These are phyloP conservation scores for Regulus satrapa DNA, from an alignment of 2,113 vertebrate species.

Conservation along the genomic window DNA sequence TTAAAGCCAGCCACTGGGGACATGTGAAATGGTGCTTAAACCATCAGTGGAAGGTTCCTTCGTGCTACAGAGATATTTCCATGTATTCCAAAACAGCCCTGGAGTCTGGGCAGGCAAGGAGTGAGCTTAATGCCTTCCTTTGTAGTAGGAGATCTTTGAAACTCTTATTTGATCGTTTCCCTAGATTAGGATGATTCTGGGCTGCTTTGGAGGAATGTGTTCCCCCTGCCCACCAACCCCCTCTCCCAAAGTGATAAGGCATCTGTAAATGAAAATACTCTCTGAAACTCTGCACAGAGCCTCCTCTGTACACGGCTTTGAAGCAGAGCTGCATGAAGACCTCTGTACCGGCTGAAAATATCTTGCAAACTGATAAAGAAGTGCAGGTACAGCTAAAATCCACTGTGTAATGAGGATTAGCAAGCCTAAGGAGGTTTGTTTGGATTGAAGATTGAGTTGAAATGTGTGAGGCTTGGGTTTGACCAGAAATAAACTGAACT, in stretches of 20 bases:
- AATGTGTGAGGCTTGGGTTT: constrained; percentile 35
- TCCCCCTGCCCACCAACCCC: constrained; percentile 1
- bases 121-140: constrained; percentile 62
- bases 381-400: constrained; percentile 68
- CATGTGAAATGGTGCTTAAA: constrained; percentile 27
- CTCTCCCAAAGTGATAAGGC: constrained; percentile 62
- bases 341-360: constrained; percentile 65
- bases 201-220: constrained; percentile 50
- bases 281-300: constrained; percentile 55
- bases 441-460: constrained; percentile 53
- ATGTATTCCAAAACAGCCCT: constrained; percentile 10
- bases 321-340: constrained; percentile 69
- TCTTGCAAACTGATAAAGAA: constrained; percentile 72
- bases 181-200: constrained; percentile 54
- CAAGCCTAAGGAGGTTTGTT: constrained; percentile 40
- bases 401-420: constrained; percentile 70
- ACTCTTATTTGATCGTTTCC: constrained; percentile 57
- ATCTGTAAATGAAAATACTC: constrained; percentile 76
- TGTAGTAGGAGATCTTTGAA: constrained; percentile 68
- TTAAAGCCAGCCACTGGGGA: not conserved
- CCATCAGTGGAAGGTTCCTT: not conserved
- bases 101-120: not conserved
- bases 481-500: constrained; percentile 26
- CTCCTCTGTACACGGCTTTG: constrained; percentile 67
- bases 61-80: not conserved